Conservation (phyloP, 2,888 invertebrate species). For the Agonum fuliginosum region DNA sequence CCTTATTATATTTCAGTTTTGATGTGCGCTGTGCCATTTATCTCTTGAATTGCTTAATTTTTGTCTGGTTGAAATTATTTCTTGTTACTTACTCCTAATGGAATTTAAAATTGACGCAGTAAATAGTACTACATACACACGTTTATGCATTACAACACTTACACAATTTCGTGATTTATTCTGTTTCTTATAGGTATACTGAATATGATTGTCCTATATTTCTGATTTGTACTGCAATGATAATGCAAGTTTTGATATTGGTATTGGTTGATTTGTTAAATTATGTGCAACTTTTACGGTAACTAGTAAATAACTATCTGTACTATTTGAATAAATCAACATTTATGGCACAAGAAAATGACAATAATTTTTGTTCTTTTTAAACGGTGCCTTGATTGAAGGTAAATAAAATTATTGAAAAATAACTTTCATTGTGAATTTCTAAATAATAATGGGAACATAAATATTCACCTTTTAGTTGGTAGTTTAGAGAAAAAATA, state of each 20-base stretch:
- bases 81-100: neutral
- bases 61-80: too few species aligned
- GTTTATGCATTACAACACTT: neutral
- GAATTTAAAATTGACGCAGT: neutral
- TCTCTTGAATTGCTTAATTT: too few species aligned
- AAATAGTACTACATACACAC: neutral
- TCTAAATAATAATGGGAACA: too few species aligned
- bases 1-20: too few species aligned
- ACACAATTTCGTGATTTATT: neutral
- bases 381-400: neutral
- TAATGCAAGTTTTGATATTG: neutral
- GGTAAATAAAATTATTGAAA: neutral
- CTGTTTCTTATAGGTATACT: neutral
- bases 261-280: slow-evolving; percentile 12
- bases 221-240: slow-evolving; percentile 4
- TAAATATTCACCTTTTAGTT: too few species aligned
- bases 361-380: slow-evolving; percentile 9
- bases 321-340: slow-evolving; percentile 17
- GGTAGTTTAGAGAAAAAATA: too few species aligned
- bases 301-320: neutral
- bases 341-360: slow-evolving; percentile 25
- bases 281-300: slow-evolving; percentile 15
- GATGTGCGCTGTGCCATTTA: too few species aligned
- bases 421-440: too few species aligned
- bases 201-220: slow-evolving; percentile 4